Percentiles rank a stretch among this genome's conserved stretches.
These are phyloP conservation scores for Drosophila infuscata DNA, from an alignment of 2,888 invertebrate genomes.

Conservation along the genomic window DNA sequence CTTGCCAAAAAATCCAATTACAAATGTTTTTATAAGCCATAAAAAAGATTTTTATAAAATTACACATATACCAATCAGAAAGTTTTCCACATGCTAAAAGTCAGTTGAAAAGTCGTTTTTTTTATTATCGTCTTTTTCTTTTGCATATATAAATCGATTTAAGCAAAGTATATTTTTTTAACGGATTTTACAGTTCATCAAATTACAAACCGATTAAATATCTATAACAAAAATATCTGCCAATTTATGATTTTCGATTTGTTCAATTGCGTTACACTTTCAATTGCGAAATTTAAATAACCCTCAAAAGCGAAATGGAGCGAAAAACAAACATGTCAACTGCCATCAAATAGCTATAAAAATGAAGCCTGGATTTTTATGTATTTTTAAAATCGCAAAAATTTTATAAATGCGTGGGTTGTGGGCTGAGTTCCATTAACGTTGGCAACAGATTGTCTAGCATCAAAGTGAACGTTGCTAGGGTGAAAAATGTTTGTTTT, in stretches of 20 bases:
- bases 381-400: constrained; percentile 26
- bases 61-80: background rate
- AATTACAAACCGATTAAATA: background rate
- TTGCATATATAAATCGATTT: background rate
- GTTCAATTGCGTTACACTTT: background rate
- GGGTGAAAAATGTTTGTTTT: background rate
- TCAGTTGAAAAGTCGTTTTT: background rate
- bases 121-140: background rate
- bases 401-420: constrained; percentile 17
- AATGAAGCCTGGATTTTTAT: constrained; percentile 12
- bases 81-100: background rate
- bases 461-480: constrained; percentile 8
- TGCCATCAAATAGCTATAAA: constrained; percentile 33
- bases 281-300: background rate
- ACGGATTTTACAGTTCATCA: background rate
- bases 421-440: background rate
- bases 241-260: background rate
- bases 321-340: constrained; percentile 23
- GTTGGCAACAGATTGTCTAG: constrained; percentile 31
- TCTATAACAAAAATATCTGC: background rate
- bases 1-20: background rate
- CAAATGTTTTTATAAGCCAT: background rate
- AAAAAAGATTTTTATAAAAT: background rate
- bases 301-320: background rate
- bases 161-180: background rate